Percentiles rank a stretch among this genome's conserved stretches.
Conservation (phyloP, 2,797 vertebrate species). For the Arrhamphus sclerolepis region DNA sequence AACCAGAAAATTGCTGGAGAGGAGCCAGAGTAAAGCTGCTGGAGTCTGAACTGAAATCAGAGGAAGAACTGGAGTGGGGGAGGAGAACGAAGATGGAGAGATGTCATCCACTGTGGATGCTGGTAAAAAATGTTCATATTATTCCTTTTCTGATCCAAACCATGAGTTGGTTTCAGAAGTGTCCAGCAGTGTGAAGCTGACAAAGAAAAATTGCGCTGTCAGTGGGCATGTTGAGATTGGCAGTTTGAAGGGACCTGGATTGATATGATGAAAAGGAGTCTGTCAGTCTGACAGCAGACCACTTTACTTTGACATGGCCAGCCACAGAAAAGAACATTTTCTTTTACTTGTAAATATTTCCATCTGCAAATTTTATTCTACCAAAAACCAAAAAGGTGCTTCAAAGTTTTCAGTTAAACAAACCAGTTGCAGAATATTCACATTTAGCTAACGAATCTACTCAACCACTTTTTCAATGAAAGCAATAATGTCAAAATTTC, state of each 20-base stretch:
- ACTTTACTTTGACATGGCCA: slow-evolving; percentile 51
- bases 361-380: too few relatives aligned
- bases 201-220: slow-evolving; percentile 50
- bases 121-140: slow-evolving; percentile 30
- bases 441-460: too few relatives aligned
- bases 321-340: slow-evolving; percentile 24
- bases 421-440: too few relatives aligned
- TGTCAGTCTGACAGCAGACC: slow-evolving; percentile 51
- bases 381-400: too few relatives aligned
- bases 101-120: slow-evolving; percentile 36
- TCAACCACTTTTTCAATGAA: too few relatives aligned
- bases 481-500: too few relatives aligned
- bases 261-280: slow-evolving; percentile 56
- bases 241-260: slow-evolving; percentile 52
- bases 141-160: slow-evolving; percentile 39
- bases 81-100: slow-evolving; percentile 47
- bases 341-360: slow-evolving; percentile 29
- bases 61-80: slow-evolving; percentile 46
- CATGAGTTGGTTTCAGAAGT: slow-evolving; percentile 42
- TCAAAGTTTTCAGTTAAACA: too few relatives aligned
- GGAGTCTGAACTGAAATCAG: slow-evolving; percentile 62
- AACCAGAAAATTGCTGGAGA: slow-evolving; percentile 74
- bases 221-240: slow-evolving; percentile 56
- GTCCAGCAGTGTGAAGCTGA: slow-evolving; percentile 34
- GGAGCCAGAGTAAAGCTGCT: slow-evolving; percentile 58